These are phyloP conservation scores for Lemur catta DNA, from an alignment of 2,797 vertebrate genomes.

Conservation along the genomic window DNA sequence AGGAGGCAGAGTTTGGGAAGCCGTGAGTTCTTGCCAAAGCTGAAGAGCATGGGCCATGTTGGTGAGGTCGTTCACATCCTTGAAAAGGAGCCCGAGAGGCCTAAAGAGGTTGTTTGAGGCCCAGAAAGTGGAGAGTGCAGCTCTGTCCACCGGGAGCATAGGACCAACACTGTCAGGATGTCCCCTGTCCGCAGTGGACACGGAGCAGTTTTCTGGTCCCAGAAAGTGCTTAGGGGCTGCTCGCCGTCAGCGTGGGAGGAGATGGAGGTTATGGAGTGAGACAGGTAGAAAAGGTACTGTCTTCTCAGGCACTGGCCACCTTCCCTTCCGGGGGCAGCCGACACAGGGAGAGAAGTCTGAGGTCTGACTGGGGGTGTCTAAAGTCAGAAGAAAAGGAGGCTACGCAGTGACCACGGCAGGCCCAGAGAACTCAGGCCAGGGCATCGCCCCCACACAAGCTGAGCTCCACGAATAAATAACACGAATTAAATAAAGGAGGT, in stretches of 20 bases:
- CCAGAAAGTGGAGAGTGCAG: neutral
- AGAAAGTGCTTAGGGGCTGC: conserved; percentile 21
- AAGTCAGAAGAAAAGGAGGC: neutral
- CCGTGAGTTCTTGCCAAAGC: conserved; percentile 38
- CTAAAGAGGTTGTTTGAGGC: neutral
- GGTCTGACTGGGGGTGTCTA: neutral
- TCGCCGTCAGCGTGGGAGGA: neutral
- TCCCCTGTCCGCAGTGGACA: neutral
- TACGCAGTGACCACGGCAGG: neutral
- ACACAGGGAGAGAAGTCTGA: neutral
- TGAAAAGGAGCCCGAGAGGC: conserved; percentile 2
- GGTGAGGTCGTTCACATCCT: conserved; percentile 36
- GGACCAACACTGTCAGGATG: neutral
- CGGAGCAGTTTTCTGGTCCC: neutral
- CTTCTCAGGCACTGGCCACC: conserved; percentile 21
- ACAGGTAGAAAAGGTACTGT: neutral
- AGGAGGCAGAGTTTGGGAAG: conserved; percentile 20
- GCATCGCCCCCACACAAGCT: conserved; percentile 3
- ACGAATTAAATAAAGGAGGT: conserved; percentile 86
- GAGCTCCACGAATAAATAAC: conserved; percentile 85
- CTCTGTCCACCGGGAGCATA: neutral
- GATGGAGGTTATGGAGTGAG: neutral
- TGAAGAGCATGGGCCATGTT: neutral
- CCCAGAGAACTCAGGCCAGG: neutral
- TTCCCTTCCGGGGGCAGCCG: neutral